Base-by-base conservation (phyloP, 2,888 invertebrate species). In the Eilema depressum region DNA sequence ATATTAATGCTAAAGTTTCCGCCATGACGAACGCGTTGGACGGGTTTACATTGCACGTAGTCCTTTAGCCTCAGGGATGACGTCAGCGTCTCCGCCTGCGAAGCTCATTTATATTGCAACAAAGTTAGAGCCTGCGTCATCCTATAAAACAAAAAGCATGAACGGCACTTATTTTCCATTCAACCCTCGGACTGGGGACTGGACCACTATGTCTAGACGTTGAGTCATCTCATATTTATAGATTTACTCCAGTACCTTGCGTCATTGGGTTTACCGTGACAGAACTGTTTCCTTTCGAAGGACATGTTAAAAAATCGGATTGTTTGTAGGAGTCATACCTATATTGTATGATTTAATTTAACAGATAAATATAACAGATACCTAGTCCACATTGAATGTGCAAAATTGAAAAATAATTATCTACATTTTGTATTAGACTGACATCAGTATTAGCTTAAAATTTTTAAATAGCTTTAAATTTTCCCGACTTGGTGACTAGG, bases 121-220 rank as follows among this genome's bases (percentile, higher is more conserved):
- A 69, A 77, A 72, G 73, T 76, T 66, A 65, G 69, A 71, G 68
- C 60, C 73, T 77, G 76, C 77, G 81, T 82, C 81, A 83, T 74
- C 63, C n/a, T 12, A 71, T 66, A 63, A 20, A 86, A 85, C 81
- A 86, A 83, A 79, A 71, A 75, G 75, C 71, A 77, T 74, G 75
- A 82, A 76, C 77, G 80, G 72, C 77, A 75, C 76, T 78, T 83
- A 83, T 87, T 86, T 90, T 85, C 86, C 87, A 89, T 90, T 91
- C 87, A 90, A 86, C 89, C 89, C 88, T 86, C 85, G 82, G 76
- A 77, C 81, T 78, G 79, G 61, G 82, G 76, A 77, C 81, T 78
- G 79, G 61, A 68, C 70, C 64, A 74, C 84, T 81, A 84, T 87
- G 89, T 76, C 83, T 79, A 83, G 81, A 85, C 81, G 75, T 68